Evolutionary conservation across 2,113 vertebrate species (phyloP), one percentile per base, ranked within the genome.

Genomic region (Onychorhynchus coronatus): DNA sequence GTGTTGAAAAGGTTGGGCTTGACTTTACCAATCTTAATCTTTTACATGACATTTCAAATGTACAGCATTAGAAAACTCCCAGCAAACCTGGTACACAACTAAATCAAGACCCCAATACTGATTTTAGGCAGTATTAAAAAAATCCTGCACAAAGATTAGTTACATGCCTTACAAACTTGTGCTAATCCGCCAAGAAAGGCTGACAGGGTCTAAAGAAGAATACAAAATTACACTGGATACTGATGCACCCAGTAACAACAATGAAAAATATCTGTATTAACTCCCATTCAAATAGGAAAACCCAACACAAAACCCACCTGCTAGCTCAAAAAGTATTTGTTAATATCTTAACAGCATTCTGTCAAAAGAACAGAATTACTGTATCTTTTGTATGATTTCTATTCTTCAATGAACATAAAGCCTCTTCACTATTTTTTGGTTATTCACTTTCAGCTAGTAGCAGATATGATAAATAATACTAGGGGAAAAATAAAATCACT

Each of bases 61-160:
- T 11, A 62, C 0, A 0, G 21, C 18, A 65, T 62, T 49, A 89
- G 41, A 82, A 67, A 35, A 72, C 21, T 76, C 25, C 10, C 50
- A 58, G 67, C 11, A 59, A 89, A 85, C 19, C 75, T 0, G 0
- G 1, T 11, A 56, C 0, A 0, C 13, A 86, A 55, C 24, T 86
- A 37, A 63, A 85, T 44, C 24, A 41, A 61, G 30, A 53, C 23
- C 18, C 19, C 39, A 74, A 18, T 11, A 17, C 0, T 50, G 23
- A 50, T 74, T 87, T 84, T 15, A 84, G 47, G 33, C 37, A 67
- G 6, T 17, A 59, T 27, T 82, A 35, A 70, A 85, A 85, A 93
- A 82, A 28, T 8, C 3, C 12, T 20, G 4, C 42, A 89, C 21
- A 33, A 55, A 85, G 18, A 65, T 12, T 5, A 2, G 56, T 20